Evolutionary conservation across 92 coral and sea anemone genomes (phyloP).

Genomic region (Metridium senile): DNA sequence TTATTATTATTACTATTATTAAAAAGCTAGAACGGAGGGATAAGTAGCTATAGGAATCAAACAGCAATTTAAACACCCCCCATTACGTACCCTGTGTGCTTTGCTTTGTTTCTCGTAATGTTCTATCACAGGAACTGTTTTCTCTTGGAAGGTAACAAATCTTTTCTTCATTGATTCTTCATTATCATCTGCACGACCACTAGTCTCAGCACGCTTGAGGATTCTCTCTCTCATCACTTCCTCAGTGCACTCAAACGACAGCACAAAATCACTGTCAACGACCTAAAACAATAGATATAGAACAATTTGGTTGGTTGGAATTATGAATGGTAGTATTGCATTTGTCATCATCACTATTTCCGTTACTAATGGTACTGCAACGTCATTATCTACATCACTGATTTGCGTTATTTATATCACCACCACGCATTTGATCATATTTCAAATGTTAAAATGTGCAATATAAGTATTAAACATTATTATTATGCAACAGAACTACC

Average conservation of each 20-base stretch:
- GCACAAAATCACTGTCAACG: conserved; percentile 82
- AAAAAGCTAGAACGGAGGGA: too few species aligned
- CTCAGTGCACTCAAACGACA: conserved; percentile 89
- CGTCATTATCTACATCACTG: too few species aligned
- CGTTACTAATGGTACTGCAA: too few species aligned
- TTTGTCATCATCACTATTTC: neutral
- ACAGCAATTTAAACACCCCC: neutral
- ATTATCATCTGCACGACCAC: conserved; percentile 94
- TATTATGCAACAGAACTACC: too few species aligned
- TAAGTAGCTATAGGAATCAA: too few species aligned
- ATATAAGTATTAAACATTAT: too few species aligned
- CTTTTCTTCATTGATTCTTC: conserved; percentile 91
- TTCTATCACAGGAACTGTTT: conserved; percentile 90
- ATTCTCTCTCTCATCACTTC: conserved; percentile 89
- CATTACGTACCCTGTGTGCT: conserved; percentile 74
- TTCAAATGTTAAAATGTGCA: too few species aligned
- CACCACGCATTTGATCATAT: too few species aligned
- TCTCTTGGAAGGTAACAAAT: conserved; percentile 81
- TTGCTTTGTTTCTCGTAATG: conserved; percentile 71
- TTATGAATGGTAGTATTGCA: too few species aligned
- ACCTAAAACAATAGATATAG: conserved; percentile 53
- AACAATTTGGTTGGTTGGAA: neutral
- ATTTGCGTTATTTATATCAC: too few species aligned
- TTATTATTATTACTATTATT: too few species aligned
- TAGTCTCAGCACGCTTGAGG: conserved; percentile 85